phyloP scores from a whole-genome alignment of 2,797 vertebrate species.

The Coluber constrictor region DNA sequence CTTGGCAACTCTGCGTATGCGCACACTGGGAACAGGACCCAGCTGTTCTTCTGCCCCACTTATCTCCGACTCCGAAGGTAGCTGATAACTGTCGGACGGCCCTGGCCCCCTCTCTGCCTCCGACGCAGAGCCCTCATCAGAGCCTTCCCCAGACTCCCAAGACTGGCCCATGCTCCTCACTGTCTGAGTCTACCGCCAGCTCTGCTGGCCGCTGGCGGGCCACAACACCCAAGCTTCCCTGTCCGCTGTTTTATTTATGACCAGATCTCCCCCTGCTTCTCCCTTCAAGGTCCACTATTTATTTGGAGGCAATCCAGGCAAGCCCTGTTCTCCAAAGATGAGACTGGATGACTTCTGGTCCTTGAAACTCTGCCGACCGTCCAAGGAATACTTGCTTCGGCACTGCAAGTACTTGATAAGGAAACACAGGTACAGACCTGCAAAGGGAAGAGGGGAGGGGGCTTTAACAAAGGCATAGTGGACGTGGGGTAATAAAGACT shows the following conservation, averaged over 20 bases:
- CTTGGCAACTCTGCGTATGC: too few species aligned
- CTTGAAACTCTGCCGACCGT: constrained; percentile 94
- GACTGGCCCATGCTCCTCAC: too few species aligned
- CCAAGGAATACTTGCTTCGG: constrained; percentile 94
- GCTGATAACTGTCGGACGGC: too few species aligned
- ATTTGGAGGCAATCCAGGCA: constrained; percentile 98
- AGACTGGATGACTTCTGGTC: constrained; percentile 99
- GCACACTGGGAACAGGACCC: too few species aligned
- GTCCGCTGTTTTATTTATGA: not conserved
- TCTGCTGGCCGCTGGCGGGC: too few species aligned
- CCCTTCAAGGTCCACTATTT: constrained; percentile 91
- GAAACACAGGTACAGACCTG: constrained; percentile 87
- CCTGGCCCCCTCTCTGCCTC: too few species aligned
- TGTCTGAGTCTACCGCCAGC: too few species aligned
- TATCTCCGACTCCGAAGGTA: too few species aligned
- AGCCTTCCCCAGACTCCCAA: too few species aligned
- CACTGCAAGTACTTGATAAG: constrained; percentile 98
- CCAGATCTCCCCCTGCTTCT: constrained; percentile 28
- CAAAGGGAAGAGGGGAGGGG: fast-evolving
- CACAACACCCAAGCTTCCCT: too few species aligned
- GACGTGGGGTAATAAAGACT: not conserved
- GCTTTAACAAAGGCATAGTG: not conserved
- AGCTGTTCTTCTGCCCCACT: too few species aligned
- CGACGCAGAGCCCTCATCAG: too few species aligned
- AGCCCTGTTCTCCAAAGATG: constrained; percentile 98